Conservation (phyloP, 2,113 vertebrate genomes). For the Deroptyus accipitrinus region DNA sequence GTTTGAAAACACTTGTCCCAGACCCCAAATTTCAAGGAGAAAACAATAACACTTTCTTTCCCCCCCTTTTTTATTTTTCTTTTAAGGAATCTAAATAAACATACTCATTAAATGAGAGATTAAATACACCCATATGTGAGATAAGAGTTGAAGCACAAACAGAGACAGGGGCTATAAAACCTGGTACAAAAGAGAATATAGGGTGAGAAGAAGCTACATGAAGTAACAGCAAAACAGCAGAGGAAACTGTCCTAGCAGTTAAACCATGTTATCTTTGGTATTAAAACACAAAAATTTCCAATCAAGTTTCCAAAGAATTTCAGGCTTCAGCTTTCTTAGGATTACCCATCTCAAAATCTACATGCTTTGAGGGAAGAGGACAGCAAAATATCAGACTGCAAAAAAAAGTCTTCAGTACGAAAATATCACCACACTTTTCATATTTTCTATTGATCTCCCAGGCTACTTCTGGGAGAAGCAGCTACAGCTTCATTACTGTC, state of each 20-base stretch:
- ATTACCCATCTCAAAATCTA: background rate
- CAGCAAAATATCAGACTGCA: background rate
- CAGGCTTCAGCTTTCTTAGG: background rate
- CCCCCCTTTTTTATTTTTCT: background rate
- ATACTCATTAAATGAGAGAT: background rate
- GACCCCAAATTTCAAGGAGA: background rate
- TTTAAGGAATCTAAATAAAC: background rate
- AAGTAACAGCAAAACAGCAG: background rate
- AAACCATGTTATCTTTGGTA: background rate
- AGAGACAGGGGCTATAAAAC: background rate
- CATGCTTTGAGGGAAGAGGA: background rate
- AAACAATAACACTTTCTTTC: background rate
- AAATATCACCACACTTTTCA: background rate
- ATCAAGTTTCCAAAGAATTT: background rate
- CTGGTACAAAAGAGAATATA: background rate
- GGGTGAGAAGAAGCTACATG: background rate
- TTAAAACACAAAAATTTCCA: background rate
- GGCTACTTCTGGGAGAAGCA: background rate
- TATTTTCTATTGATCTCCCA: background rate
- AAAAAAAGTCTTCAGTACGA: background rate
- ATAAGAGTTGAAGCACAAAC: background rate
- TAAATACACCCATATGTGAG: background rate
- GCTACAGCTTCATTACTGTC: accelerated
- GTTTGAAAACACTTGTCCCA: background rate
- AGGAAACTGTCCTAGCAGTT: background rate